These are phyloP conservation scores for Hylomyscus alleni DNA, from an alignment of 2,797 vertebrate species.

Conservation along the genomic window DNA sequence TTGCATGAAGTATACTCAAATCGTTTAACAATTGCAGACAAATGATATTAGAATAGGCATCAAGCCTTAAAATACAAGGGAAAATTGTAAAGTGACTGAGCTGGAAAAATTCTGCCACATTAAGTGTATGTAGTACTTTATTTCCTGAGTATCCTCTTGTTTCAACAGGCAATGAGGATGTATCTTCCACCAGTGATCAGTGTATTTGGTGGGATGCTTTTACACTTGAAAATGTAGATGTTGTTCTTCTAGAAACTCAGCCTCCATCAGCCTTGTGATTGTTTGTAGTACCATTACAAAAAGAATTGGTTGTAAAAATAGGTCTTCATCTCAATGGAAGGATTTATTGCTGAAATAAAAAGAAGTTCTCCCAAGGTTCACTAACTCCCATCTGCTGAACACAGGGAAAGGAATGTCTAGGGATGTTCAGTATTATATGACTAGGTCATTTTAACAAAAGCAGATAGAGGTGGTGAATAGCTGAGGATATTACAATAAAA, in stretches of 20 bases:
- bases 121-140: conserved; percentile 31
- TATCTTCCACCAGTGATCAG: conserved; percentile 34
- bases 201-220: conserved; percentile 12
- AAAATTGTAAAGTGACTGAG: conserved; percentile 53
- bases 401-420: conserved; percentile 81
- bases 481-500: conserved; percentile 86
- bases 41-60: conserved; percentile 33
- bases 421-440: conserved; percentile 84
- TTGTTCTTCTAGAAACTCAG: conserved; percentile 49
- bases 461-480: conserved; percentile 72
- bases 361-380: conserved; percentile 84
- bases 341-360: conserved; percentile 89
- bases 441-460: conserved; percentile 84
- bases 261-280: conserved; percentile 73
- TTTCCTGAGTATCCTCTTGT: conserved; percentile 54
- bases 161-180: conserved; percentile 42
- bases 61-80: not conserved
- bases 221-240: conserved; percentile 65
- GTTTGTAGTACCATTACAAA: conserved; percentile 78
- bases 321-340: conserved; percentile 82
- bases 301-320: conserved; percentile 83
- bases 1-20: not conserved
- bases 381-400: conserved; percentile 77
- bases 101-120: conserved; percentile 30
- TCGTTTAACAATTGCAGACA: conserved; percentile 5